Evolutionary conservation across 2,113 vertebrate genomes (phyloP).

Genomic region (Prochilodus magdalenae): DNA sequence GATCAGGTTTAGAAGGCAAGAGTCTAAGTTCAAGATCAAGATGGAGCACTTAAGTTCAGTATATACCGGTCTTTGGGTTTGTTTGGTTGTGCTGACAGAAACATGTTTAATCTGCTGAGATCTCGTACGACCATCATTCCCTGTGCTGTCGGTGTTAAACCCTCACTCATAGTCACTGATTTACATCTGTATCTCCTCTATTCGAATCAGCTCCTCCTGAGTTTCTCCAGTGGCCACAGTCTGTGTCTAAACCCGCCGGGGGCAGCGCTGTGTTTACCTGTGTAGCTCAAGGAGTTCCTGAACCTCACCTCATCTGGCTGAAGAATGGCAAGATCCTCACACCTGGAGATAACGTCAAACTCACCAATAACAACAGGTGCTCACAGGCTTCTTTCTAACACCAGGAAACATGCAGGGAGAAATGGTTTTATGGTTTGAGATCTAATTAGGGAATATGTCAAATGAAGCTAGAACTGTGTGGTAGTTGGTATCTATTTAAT

Average conservation of each 20-base stretch:
- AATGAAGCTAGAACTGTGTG: background rate
- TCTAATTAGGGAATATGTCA: too few species aligned
- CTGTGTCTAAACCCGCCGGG: conserved; percentile 74
- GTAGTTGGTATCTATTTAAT: background rate
- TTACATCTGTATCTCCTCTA: too few species aligned
- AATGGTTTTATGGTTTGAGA: background rate
- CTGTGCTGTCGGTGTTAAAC: too few species aligned
- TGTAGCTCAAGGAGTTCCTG: conserved; percentile 74
- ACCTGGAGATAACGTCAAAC: conserved; percentile 70
- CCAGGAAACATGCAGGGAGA: background rate
- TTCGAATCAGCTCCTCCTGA: conserved; percentile 78
- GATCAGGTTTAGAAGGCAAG: conserved; percentile 11
- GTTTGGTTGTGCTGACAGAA: too few species aligned
- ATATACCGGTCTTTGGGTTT: too few species aligned
- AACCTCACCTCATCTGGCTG: conserved; percentile 80
- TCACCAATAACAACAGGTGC: conserved; percentile 82
- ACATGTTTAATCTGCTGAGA: too few species aligned
- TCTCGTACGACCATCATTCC: too few species aligned
- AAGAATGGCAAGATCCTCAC: conserved; percentile 78
- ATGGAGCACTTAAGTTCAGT: background rate
- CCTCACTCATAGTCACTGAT: too few species aligned
- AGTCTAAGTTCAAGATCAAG: background rate
- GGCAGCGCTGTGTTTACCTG: conserved; percentile 79
- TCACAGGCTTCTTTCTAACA: background rate
- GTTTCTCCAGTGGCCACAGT: conserved; percentile 83